A percentile compares a stretch with the other conserved stretches of the same genome.
These are phyloP conservation scores for Hirtodrosophila confusa DNA, from an alignment of 2,888 invertebrate species.

Conservation along the genomic window DNA sequence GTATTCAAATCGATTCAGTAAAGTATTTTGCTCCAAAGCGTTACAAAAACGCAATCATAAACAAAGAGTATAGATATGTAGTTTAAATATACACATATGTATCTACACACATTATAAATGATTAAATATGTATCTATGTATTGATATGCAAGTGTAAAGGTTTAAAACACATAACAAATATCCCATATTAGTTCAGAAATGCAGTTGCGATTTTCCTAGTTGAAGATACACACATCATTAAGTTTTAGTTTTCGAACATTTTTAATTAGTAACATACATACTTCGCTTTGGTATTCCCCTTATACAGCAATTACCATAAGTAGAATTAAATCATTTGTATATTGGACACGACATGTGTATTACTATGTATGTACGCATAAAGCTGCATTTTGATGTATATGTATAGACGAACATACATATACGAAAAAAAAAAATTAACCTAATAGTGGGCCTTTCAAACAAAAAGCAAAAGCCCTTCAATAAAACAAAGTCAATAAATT, in stretches of 20 bases:
- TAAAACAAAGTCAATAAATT: slow-evolving; percentile 19
- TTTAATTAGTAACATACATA: slow-evolving; percentile 4
- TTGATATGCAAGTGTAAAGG: background rate
- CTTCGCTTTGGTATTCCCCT: slow-evolving; percentile 13
- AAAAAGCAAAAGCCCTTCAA: slow-evolving; percentile 5
- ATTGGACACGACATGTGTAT: slow-evolving; percentile 1
- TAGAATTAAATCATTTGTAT: slow-evolving; percentile 11
- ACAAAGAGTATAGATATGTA: no score
- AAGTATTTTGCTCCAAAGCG: no score
- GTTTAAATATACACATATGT: no score
- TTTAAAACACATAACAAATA: slow-evolving; percentile 9
- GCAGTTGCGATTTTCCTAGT: slow-evolving; percentile 21
- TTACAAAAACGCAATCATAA: no score
- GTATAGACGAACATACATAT: background rate
- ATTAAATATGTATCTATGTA: background rate
- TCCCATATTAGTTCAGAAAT: slow-evolving; percentile 10
- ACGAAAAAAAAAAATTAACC: slow-evolving; percentile 6
- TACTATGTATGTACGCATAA: background rate
- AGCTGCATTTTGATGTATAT: slow-evolving; percentile 3
- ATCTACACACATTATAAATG: no score
- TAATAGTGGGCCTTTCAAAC: slow-evolving; percentile 18
- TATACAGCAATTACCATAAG: slow-evolving; percentile 6
- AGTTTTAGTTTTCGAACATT: background rate
- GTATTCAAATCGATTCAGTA: no score
- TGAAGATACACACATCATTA: slow-evolving; percentile 8